Base-by-base conservation (phyloP, 2,888 invertebrate species). In the Scaptomyza parva region DNA sequence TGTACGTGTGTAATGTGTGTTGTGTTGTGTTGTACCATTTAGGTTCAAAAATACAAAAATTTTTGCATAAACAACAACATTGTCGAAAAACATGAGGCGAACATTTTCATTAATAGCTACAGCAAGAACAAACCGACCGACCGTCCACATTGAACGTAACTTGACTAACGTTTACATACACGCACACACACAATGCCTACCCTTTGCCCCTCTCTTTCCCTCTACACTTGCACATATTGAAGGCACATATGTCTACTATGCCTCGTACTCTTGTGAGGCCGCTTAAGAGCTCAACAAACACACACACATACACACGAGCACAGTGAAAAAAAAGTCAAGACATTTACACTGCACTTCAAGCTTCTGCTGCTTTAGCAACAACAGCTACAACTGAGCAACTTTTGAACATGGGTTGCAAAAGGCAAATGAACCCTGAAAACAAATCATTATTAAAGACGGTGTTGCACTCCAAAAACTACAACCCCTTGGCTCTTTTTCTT, bases 261-360 rank as follows among this genome's bases (percentile, higher is more conserved):
- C 2, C 22, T 26, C 9, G 18, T 43, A 22, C 43, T 53, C 22
- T 43, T 44, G 53, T 30, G 47, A 43, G 48, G 35, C 35, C 65
- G 88, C 84, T 89, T 79, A 80, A 88, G 86, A 88, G 84, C 82
- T 89, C 73, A 79, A 70, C 86, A 89, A 89, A 89, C 90, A 86
- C 76, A n/a, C n/a, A n/a, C n/a, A n/a, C n/a, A n/a, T n/a, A n/a
- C n/a, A n/a, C n/a, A n/a, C n/a, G n/a, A n/a, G n/a, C n/a, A n/a
- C n/a, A n/a, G n/a, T n/a, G n/a, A n/a, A n/a, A n/a, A 86, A 85
- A 76, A 83, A 83, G 83, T 75, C 86, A 86, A 86, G 88, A 78
- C 74, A 83, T 83, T 88, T 86, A 83, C 88, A 87, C 79, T 87
- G 86, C 88, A 86, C 83, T 87, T 76, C 68, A 76, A 44, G 54